Evolutionary conservation across 2,113 vertebrate species (phyloP).

Genomic region (Dinomys branickii): DNA sequence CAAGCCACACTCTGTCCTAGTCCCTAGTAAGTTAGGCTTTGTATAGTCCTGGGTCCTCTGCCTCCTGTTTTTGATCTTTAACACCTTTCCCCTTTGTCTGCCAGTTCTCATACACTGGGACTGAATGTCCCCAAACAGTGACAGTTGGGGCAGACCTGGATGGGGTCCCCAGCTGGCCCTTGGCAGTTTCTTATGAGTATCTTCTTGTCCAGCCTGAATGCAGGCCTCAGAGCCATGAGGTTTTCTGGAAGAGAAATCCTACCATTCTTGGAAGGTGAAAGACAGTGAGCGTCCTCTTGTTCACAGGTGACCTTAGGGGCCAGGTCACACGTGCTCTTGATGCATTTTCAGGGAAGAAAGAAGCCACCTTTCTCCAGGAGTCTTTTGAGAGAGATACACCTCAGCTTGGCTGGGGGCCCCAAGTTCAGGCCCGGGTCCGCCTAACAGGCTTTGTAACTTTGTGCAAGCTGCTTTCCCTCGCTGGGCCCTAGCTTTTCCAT

Average conservation of each 20-base stretch:
- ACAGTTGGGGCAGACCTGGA: no score
- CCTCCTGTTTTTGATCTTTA: background rate
- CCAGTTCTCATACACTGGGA: background rate
- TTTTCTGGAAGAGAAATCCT: background rate
- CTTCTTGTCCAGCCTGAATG: background rate
- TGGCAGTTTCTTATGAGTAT: accelerated
- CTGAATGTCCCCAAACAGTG: background rate
- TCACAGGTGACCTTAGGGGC: background rate
- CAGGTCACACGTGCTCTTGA: background rate
- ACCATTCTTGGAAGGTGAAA: background rate
- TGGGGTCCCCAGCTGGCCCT: background rate
- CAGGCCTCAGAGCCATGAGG: background rate
- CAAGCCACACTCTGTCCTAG: background rate
- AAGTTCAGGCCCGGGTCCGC: background rate
- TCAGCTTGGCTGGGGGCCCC: background rate
- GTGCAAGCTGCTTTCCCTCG: background rate
- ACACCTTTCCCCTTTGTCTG: background rate
- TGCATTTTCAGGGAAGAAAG: accelerated
- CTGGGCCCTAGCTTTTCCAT: background rate
- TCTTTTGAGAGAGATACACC: background rate
- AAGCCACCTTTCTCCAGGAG: background rate
- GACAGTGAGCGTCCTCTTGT: background rate
- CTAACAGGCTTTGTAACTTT: background rate
- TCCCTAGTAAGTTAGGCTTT: background rate
- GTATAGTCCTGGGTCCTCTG: background rate